Base-by-base conservation (phyloP, 2,113 vertebrate genomes). In the Coreoperca whiteheadi region DNA sequence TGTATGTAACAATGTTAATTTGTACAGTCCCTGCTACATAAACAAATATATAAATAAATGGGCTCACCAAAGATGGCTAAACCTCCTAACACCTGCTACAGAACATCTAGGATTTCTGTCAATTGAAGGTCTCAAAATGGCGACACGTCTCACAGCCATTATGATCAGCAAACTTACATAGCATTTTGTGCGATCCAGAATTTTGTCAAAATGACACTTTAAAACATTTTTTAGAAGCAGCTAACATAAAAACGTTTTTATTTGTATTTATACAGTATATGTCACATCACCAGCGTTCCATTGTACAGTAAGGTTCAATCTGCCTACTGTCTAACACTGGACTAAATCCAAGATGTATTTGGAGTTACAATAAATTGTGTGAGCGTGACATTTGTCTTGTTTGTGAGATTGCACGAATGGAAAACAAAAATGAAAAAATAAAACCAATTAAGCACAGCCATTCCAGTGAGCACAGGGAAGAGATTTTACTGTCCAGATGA, bases 381-480 rank as follows among this genome's bases (percentile, higher is more conserved):
- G 0, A 83, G 46, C 56, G 34, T 46, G 48, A 25, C 77, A 81
- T 90, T 85, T 88, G 53, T 91, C 88, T 79, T 81, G 30, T 82
- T 89, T 89, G 66, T 86, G 63, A 78, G 77, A 74, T 57, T 72
- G 63, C 61, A 79, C 79, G n/a, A n/a, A n/a, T n/a, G n/a, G n/a
- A n/a, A n/a, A n/a, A n/a, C n/a, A n/a, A n/a, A 81, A 86, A 88
- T 82, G 61, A 85, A 88, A 87, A 84, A 89, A 85, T 79, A 70
- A 57, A 87, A 74, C 71, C 75, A 87, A 82, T 87, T 86, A 82
- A 84, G 80, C 4, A 15, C 10, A 9, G 82, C 83, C 82, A 69
- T 87, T 81, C 68, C 83, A 74, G 81, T 56, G 84, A 89, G 79
- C 39, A 67, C 59, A 78, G 81, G 59, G 66, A 74, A 71, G 77